phyloP scores from a whole-genome alignment of 2,113 vertebrate genomes.

The Toxostoma redivivum region DNA sequence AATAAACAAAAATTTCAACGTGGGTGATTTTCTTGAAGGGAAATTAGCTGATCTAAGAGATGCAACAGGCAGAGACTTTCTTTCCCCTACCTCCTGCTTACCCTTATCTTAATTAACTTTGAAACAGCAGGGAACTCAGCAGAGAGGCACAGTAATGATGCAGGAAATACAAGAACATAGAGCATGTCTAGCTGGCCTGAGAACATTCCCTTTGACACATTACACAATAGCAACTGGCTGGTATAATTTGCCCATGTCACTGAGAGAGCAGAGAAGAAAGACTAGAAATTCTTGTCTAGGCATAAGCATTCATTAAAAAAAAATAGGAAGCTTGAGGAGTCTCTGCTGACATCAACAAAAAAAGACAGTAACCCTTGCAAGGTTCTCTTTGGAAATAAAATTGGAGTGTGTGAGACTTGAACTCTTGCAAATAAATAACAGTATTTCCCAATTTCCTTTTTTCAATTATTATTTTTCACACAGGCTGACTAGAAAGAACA shows the following conservation, averaged over 20 bases:
- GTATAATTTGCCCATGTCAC: slow-evolving; percentile 34
- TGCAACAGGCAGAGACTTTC: slow-evolving; percentile 41
- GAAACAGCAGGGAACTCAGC: slow-evolving; percentile 55
- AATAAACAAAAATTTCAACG: slow-evolving; percentile 7
- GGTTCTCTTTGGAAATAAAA: background rate
- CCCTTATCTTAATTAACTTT: slow-evolving; percentile 66
- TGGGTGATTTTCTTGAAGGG: slow-evolving; percentile 23
- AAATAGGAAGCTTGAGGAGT: background rate
- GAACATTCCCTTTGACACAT: slow-evolving; percentile 65
- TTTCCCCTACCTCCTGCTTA: slow-evolving; percentile 22
- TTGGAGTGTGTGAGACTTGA: background rate
- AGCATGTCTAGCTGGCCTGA: slow-evolving; percentile 51
- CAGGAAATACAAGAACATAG: slow-evolving; percentile 57
- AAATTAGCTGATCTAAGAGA: slow-evolving; percentile 57
- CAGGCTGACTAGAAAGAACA: background rate
- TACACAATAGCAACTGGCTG: slow-evolving; percentile 55
- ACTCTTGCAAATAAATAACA: background rate
- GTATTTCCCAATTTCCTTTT: background rate
- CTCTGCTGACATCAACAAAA: background rate
- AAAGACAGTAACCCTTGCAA: background rate
- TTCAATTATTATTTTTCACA: background rate
- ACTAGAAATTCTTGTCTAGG: slow-evolving; percentile 8
- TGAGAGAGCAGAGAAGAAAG: slow-evolving; percentile 2
- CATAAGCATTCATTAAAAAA: background rate
- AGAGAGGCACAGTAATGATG: slow-evolving; percentile 63